These are phyloP conservation scores for Ophonus ardosiacus DNA, from an alignment of 2,888 invertebrate genomes.

Conservation along the genomic window DNA sequence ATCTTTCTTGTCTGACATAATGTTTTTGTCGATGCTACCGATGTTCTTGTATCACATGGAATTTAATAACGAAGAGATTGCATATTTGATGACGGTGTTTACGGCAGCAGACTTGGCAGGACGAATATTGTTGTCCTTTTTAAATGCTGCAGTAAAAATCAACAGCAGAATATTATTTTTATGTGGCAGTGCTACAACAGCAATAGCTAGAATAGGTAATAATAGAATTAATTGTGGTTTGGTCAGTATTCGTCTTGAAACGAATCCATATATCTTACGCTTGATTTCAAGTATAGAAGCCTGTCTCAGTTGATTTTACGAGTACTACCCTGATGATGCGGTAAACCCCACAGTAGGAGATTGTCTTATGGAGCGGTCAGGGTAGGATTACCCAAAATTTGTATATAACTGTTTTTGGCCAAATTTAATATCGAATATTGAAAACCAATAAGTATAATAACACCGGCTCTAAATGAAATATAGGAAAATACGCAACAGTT, in stretches of 20 bases:
- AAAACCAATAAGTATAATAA: no score
- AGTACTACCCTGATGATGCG: no score
- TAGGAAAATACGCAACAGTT: no score
- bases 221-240: neutral
- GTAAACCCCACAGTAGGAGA: no score
- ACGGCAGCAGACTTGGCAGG: slow-evolving; percentile 84
- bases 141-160: slow-evolving; percentile 80
- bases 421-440: no score
- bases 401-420: no score
- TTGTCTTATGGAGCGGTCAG: no score
- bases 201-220: slow-evolving; percentile 34
- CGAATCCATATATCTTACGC: no score
- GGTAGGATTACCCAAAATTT: no score
- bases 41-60: slow-evolving; percentile 80
- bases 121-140: slow-evolving; percentile 80
- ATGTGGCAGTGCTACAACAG: slow-evolving; percentile 73
- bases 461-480: no score
- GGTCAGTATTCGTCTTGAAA: neutral
- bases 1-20: slow-evolving; percentile 83
- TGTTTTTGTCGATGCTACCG: slow-evolving; percentile 84
- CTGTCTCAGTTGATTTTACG: no score
- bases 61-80: slow-evolving; percentile 80
- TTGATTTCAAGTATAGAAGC: no score
- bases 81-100: slow-evolving; percentile 83
- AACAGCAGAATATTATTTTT: slow-evolving; percentile 83